Base-by-base conservation (phyloP, 2,888 invertebrate genomes). In the Nemurella pictetii region DNA sequence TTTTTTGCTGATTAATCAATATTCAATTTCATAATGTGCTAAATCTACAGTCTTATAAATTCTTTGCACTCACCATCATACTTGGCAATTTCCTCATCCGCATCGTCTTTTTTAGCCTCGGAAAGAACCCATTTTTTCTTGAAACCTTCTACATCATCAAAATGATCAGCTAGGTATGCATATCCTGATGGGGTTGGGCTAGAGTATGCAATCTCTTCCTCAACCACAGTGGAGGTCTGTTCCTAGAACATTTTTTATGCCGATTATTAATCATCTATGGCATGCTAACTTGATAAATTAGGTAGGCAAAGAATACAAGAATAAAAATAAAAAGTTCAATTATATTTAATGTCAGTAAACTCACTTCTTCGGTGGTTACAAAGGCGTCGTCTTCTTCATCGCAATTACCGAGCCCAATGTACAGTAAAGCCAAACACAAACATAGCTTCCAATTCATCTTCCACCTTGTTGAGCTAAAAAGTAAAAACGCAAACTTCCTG, bases 41-140 rank as follows among this genome's bases (percentile, higher is more conserved):
- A 28, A 25, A 12, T 25, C 75, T n/a, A n/a, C n/a, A 75, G 75
- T 3, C 2, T 75, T 5, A 75, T 1, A 75, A 75, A 2, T 9
- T 78, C 15, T 9, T 12, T n/a, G 25, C 30, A 86, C 89, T 88
- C 92, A 89, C 98, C 99, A 91, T 99, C 97, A 91, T 99, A 99
- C 91, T 98, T 98, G 15, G 98, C 96, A 86, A 98, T 96, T 87
- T 95, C 95, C 86, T 97, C 98, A 87, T 98, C 97, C 28, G 92
- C 92, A 82, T 91, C 93, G 30, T 97, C 97, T 90, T 99, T 99
- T 90, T 97, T 98, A 0, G 99, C 97, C 89, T 96, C 93, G 0
- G 99, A 99, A 87, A 94, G 92, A 0, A 96, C 91, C 99, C 99
- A 99, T 83, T 92, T 93, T 88, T 94, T 94, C 82, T 94, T 93